Base-by-base conservation (phyloP, 2,797 vertebrate species). In the Danio tinwini region DNA sequence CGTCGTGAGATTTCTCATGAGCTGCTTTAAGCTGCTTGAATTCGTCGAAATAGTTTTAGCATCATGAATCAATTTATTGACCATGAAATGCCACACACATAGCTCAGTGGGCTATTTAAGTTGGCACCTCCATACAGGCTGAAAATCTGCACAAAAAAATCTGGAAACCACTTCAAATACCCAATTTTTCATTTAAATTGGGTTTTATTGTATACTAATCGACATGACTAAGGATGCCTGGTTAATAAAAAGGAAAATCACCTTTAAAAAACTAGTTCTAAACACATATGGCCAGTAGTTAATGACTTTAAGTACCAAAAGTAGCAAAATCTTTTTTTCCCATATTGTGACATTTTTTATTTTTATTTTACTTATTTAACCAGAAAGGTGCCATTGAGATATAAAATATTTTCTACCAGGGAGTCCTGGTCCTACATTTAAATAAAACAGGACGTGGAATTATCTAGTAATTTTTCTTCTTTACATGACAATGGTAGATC, bases 1-100 rank as follows among this genome's bases (percentile, higher is more conserved):
- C 7, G 4, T 19, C 29, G 45, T 61, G 55, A 69, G 44, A 13
- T 70, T 71, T 71, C 67, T 59, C 19, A 17, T 29, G 40, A 58
- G 49, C 64, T 68, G 42, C 63, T 53, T 62, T 62, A 6, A 61
- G 19, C 8, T 0, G n/a, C 9, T 78, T 2, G n/a, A 40, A 62
- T 52, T 71, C 6, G 1, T 29, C 19, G 19, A 78, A 59, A 61
- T 7, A 21, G 21, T 42, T 39, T 68, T 68, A 37, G n/a, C 21
- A 39, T 40, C 16, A 10, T 67, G 11, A 58, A 76, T 55, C 16
- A 49, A 68, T 39, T 58, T 6, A 49, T 13, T 42, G 21, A 39
- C 16, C 21, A 8, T 39, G 52, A 47, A 45, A 47, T 8, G 9
- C 21, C 74, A 68, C 19, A 37, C 56, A 47, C 39, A 5, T 21